phyloP scores from a whole-genome alignment of 2,113 vertebrate species.

The Trematomus loennbergii region DNA sequence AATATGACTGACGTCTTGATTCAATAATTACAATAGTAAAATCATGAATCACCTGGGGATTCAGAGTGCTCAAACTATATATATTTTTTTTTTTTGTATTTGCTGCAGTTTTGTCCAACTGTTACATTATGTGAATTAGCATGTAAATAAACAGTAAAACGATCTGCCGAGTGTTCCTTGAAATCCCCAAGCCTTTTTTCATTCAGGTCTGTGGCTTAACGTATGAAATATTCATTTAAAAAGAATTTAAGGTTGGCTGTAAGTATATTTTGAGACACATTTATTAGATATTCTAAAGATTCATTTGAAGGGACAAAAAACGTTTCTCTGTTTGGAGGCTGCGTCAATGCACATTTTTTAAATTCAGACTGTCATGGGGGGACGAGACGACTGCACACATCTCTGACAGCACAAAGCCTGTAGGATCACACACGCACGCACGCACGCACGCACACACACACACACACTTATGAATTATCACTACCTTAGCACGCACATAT shows the following conservation, averaged over 20 bases:
- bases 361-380: constrained; percentile 48
- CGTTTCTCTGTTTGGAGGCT: constrained; percentile 12
- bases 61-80: no score
- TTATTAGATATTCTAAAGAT: background rate
- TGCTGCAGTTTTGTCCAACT: background rate
- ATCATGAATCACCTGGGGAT: background rate
- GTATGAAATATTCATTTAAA: constrained; percentile 19
- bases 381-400: constrained; percentile 36
- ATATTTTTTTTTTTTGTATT: background rate
- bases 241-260: constrained; percentile 20
- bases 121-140: no score
- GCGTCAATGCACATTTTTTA: constrained; percentile 53
- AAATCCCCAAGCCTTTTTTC: background rate
- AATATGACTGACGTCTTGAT: constrained; percentile 75
- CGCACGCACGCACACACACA: constrained; percentile 3
- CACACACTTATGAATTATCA: background rate
- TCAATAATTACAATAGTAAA: constrained; percentile 55
- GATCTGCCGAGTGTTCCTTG: background rate
- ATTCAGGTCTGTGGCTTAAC: constrained; percentile 7
- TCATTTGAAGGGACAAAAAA: constrained; percentile 26
- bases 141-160: constrained; percentile 21
- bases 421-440: background rate
- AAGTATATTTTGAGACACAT: constrained; percentile 11
- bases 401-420: constrained; percentile 27
- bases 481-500: background rate